Base-by-base conservation (phyloP, 2,888 invertebrate species). In the Lasioglossum pauxillum region DNA sequence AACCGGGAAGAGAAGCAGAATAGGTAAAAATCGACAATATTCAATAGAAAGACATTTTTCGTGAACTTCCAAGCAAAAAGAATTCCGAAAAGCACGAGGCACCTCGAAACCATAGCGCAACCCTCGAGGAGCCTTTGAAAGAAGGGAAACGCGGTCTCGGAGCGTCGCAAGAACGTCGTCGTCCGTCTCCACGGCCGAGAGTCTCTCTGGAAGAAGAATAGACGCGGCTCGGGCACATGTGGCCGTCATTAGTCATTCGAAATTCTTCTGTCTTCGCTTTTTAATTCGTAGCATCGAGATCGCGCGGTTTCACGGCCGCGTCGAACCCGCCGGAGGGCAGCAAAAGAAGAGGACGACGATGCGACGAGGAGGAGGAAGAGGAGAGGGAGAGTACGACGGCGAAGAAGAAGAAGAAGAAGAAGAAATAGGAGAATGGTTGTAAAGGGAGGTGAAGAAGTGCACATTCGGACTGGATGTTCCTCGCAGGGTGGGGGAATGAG, bases 211-310 rank as follows among this genome's bases (percentile, higher is more conserved):
- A 64, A 64, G 90, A 91, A 88, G 89, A 91, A 91, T 90, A 90
- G 88, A 87, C 86, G 88, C 84, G 82, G 86, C 83, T 88, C 84
- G 82, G 83, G 87, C 92, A 92, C 93, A 92, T 93, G 92, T 92
- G 93, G 93, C 90, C 89, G 90, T 93, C 93, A 92, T 93, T 93
- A 92, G 92, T 93, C 93, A 93, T 91, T 93, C 90, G 91, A 91
- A 90, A 90, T 91, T 93, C 92, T 92, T 91, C 91, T 89, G 89
- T 93, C 91, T 89, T 90, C 87, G 90, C 91, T 90, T 92, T 92
- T 92, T 92, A 92, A 92, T 91, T 91, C 91, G 91, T 87, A 35
- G 91, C 90, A 91, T 92, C 88, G 86, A 88, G 88, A 86, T 84
- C 79, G 84, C 83, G 79, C 78, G 86, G 85, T 85, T 89, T 89